Evolutionary conservation across 1,140 invertebrate genomes (phyloP).

Genomic region (Nasonia giraulti): DNA sequence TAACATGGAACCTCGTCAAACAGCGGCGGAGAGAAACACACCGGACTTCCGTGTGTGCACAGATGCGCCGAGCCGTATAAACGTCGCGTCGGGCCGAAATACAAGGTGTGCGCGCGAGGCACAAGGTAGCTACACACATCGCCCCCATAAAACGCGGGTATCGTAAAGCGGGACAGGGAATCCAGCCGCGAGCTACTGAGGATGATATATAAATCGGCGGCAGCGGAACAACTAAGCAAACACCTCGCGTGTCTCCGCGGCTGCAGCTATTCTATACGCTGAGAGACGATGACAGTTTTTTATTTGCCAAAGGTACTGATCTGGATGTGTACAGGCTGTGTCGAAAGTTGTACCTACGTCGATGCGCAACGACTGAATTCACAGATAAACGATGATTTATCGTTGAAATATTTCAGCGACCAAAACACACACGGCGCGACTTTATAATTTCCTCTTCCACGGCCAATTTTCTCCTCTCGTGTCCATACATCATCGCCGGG

Average conservation of each 20-base stretch:
- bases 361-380: not conserved
- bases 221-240: not conserved
- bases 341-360: not conserved
- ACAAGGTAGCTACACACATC: too few species aligned
- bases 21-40: too few species aligned
- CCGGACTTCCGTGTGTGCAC: constrained; percentile 7
- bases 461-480: not conserved
- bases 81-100: not conserved
- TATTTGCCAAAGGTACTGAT: not conserved
- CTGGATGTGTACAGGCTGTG: not conserved
- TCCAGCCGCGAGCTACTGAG: not conserved
- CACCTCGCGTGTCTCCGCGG: not conserved
- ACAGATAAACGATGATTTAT: not conserved
- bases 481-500: not conserved
- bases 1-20: not conserved
- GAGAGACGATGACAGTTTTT: not conserved
- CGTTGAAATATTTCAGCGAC: too few species aligned
- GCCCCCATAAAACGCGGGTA: not conserved
- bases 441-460: not conserved
- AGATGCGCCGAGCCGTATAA: not conserved
- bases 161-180: not conserved
- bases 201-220: not conserved
- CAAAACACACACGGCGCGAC: too few species aligned
- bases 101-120: not conserved
- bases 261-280: not conserved